Conservation (phyloP, 1,140 invertebrate species). For the Camponotus pennsylvanicus region DNA sequence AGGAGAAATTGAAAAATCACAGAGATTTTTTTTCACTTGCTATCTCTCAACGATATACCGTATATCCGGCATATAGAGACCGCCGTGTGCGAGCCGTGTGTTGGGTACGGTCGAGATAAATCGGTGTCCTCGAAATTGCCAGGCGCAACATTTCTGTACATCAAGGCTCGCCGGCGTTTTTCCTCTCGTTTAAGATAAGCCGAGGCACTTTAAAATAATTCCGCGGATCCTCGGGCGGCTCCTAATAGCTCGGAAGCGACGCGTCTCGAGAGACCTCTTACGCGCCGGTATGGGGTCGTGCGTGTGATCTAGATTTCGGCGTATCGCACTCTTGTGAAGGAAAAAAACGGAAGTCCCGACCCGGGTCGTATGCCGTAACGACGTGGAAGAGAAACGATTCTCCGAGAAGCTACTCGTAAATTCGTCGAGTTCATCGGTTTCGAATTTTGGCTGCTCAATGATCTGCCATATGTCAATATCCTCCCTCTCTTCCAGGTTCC, state of each 20-base stretch:
- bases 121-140: constrained; percentile 55
- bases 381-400: constrained; percentile 49
- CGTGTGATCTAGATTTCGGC: constrained; percentile 57
- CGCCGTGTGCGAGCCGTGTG: background rate
- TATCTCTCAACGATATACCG: constrained; percentile 30
- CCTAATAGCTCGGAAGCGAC: constrained; percentile 61
- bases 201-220: constrained; percentile 66
- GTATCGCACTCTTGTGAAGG: constrained; percentile 32
- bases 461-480: background rate
- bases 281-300: constrained; percentile 32
- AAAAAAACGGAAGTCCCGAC: constrained; percentile 40
- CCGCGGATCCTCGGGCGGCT: constrained; percentile 35
- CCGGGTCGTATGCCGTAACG: constrained; percentile 59
- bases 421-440: constrained; percentile 19
- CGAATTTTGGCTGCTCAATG: constrained; percentile 21
- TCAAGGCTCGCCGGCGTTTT: constrained; percentile 45
- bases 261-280: constrained; percentile 67
- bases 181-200: constrained; percentile 10
- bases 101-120: constrained; percentile 46
- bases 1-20: constrained; percentile 32
- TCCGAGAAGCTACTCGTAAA: constrained; percentile 48
- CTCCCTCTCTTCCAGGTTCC: background rate
- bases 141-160: constrained; percentile 35
- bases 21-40: background rate
- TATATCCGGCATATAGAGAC: constrained; percentile 6